Evolutionary conservation across 2,797 vertebrate species (phyloP), one percentile per base, ranked within the genome.

Genomic region (Melanotaenia parkinsoni): DNA sequence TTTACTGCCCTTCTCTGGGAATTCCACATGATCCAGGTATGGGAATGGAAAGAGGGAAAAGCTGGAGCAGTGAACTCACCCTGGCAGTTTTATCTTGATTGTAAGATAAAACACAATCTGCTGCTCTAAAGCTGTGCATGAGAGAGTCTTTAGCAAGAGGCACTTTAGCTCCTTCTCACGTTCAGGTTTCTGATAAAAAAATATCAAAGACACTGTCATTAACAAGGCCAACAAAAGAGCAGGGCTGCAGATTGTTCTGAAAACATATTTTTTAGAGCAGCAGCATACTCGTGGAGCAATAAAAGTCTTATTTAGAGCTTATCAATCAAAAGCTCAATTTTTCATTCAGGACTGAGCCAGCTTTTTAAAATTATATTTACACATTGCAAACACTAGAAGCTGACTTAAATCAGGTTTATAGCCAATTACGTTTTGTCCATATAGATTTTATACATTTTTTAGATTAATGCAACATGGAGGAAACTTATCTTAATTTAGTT

Each of bases 61-160:
- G 92, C 89, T 40, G 78, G 88, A 83, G 85, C 75, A 45, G 79
- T 91, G 93, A 94, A 91, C 91, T 92, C 88, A 58, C 51, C 66
- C 77, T 86, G 92, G 91, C 89, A 86, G 79, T 93, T 96, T 97
- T 97, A 98, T 97, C 96, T 96, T 83, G 94, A 96, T 96, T 93
- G 94, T 92, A 94, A 96, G 96, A 97, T 96, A 97, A 96, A 95
- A 91, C 38, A n/a, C 90, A 89, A 93, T 96, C 96, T 95, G 94
- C 93, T 91, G 94, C 92, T 85, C 81, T 92, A 93, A 95, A 95
- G 93, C 92, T 89, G 90, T 87, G 92, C 91, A 89, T 60, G 63
- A 90, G 63, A 90, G 92, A 89, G 93, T 95, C 92, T 95, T 95
- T 92, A 93, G 92, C 91, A 87, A 92, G 93, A 93, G 94, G 90